Conservation (phyloP, 2,888 invertebrate genomes). For the Parnassius glacialis region DNA sequence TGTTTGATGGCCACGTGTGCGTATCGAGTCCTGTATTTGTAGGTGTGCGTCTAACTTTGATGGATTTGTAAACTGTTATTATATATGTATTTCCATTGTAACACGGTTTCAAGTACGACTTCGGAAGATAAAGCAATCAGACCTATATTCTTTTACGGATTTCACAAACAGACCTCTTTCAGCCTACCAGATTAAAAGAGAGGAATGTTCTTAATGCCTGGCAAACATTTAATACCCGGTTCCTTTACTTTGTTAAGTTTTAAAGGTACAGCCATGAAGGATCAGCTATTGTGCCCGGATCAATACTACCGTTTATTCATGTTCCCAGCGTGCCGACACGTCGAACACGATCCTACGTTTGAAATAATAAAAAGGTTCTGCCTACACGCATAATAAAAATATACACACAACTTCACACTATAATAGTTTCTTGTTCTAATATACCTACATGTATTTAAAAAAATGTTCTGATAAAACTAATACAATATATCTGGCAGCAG, state of each 20-base stretch:
- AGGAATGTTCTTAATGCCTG: constrained; percentile 1
- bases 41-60: constrained; percentile 42
- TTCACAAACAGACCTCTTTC: constrained; percentile 15
- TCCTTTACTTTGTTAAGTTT: constrained; percentile 13
- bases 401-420: constrained; percentile 3
- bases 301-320: constrained; percentile 55
- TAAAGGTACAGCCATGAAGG: constrained; percentile 36
- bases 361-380: constrained; percentile 23
- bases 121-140: constrained; percentile 1
- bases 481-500: constrained; percentile 15
- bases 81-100: not conserved
- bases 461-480: too few relatives aligned
- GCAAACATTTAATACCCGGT: constrained; percentile 24
- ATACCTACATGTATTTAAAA: not conserved
- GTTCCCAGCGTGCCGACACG: constrained; percentile 66
- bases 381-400: constrained; percentile 20
- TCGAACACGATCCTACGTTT: constrained; percentile 29
- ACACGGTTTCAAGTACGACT: not conserved
- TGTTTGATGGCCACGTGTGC: constrained; percentile 68
- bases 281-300: constrained; percentile 55
- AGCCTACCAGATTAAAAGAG: not conserved
- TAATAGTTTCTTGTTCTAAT: constrained; percentile 3
- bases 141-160: constrained; percentile 10
- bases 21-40: constrained; percentile 50
- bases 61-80: too few relatives aligned